phyloP scores from a whole-genome alignment of 2,113 vertebrate genomes.

The Tragulus kanchil region DNA sequence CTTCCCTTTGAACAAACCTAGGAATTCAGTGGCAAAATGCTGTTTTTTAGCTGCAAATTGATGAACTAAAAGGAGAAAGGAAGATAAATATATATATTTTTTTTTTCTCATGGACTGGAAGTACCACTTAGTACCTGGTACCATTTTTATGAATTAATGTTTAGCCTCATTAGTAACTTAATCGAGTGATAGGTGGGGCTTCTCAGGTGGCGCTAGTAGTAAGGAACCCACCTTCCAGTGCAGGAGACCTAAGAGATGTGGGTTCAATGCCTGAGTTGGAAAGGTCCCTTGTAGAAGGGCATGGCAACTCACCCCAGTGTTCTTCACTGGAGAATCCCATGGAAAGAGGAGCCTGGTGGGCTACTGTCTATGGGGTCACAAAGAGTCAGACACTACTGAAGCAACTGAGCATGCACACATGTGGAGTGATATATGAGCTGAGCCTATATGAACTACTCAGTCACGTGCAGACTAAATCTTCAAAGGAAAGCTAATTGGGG shows the following conservation, averaged over 20 bases:
- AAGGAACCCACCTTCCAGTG: too few relatives aligned
- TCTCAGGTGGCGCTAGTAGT: too few relatives aligned
- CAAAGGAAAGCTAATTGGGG: background rate
- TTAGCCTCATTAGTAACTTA: background rate
- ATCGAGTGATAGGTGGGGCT: too few relatives aligned
- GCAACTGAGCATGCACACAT: too few relatives aligned
- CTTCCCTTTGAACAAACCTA: background rate
- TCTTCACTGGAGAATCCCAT: too few relatives aligned
- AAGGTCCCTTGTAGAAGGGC: too few relatives aligned
- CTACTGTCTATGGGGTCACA: too few relatives aligned
- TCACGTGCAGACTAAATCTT: background rate
- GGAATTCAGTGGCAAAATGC: background rate
- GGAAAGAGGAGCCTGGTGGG: too few relatives aligned
- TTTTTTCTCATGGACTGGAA: background rate
- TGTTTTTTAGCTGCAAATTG: background rate
- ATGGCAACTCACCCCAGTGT: too few relatives aligned
- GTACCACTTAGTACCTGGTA: background rate
- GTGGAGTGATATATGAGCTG: background rate
- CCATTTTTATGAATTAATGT: background rate
- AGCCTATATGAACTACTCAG: background rate
- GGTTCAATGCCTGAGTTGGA: too few relatives aligned
- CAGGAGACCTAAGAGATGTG: too few relatives aligned
- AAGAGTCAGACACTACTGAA: too few relatives aligned
- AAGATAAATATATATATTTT: background rate
- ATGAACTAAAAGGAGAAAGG: background rate